Conservation (phyloP, 2,888 invertebrate species). For the Poecilus cupreus region DNA sequence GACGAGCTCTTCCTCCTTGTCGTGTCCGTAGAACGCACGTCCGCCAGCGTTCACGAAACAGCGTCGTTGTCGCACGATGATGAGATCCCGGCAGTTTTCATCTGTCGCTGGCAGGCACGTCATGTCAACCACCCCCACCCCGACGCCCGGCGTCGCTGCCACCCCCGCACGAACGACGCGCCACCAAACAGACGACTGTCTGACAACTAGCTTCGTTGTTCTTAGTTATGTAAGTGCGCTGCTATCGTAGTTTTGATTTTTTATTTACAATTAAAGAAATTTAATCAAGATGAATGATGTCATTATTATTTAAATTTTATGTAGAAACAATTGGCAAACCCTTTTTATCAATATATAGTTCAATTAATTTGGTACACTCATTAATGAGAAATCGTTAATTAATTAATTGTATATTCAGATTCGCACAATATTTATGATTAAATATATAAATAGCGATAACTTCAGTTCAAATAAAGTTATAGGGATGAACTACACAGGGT, state of each 20-base stretch:
- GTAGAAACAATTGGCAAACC: too few species aligned
- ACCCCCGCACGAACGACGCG: conserved; percentile 4
- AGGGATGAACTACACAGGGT: too few species aligned
- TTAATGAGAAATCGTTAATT: too few species aligned
- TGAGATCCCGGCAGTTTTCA: conserved; percentile 66
- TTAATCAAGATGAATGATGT: too few species aligned
- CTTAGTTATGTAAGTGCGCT: neutral
- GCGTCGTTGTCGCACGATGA: conserved; percentile 62
- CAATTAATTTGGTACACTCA: too few species aligned
- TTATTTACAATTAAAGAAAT: too few species aligned
- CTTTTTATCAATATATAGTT: too few species aligned
- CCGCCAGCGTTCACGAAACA: conserved; percentile 33
- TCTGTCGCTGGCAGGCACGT: conserved; percentile 67
- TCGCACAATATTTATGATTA: too few species aligned
- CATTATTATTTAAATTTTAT: too few species aligned
- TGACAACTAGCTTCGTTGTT: neutral
- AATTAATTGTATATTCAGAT: too few species aligned
- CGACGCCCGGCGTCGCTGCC: conserved; percentile 7
- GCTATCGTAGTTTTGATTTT: neutral
- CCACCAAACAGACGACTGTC: conserved; percentile 20
- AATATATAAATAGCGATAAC: too few species aligned
- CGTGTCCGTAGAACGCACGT: conserved; percentile 63
- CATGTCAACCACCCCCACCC: conserved; percentile 62
- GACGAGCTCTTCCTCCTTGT: conserved; percentile 63
- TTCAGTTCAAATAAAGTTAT: too few species aligned